phyloP scores from a whole-genome alignment of 2,888 invertebrate genomes.

The Scelioninae gen. 2 region DNA sequence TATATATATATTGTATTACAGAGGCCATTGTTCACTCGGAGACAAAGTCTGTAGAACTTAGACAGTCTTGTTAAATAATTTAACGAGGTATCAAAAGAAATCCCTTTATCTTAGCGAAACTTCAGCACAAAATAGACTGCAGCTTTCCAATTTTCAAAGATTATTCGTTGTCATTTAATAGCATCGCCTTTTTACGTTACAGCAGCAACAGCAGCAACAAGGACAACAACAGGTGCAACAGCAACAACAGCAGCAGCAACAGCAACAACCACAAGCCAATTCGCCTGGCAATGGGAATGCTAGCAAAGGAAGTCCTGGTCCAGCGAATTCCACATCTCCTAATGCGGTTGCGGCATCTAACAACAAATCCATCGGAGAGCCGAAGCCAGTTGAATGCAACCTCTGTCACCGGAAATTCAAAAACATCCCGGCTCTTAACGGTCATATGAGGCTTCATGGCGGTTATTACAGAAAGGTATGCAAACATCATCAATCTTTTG shows the following conservation, averaged over 20 bases:
- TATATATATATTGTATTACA: conserved; percentile 11
- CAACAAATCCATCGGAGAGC: conserved; percentile 78
- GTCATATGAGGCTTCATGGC: conserved; percentile 98
- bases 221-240: conserved; percentile 68
- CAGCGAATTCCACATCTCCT: conserved; percentile 70
- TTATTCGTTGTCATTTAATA: too few relatives aligned
- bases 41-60: conserved; percentile 17
- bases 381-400: conserved; percentile 95
- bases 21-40: conserved; percentile 18
- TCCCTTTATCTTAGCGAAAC: conserved; percentile 8
- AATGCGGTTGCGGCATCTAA: conserved; percentile 71
- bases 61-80: conserved; percentile 32
- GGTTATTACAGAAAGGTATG: conserved; percentile 96
- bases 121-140: neutral
- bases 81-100: conserved; percentile 35
- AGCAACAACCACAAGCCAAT: conserved; percentile 68
- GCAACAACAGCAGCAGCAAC: conserved; percentile 70
- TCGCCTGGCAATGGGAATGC: conserved; percentile 71
- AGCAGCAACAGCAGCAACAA: conserved; percentile 57
- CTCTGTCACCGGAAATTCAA: conserved; percentile 97
- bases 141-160: too few relatives aligned
- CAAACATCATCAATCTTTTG: too few relatives aligned
- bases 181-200: neutral
- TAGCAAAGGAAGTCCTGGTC: conserved; percentile 71
- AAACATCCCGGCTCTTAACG: conserved; percentile 97